Evolutionary conservation across 1,140 invertebrate genomes (phyloP), one percentile per base, ranked within the genome.

Genomic region (Drosophila ercepeae): DNA sequence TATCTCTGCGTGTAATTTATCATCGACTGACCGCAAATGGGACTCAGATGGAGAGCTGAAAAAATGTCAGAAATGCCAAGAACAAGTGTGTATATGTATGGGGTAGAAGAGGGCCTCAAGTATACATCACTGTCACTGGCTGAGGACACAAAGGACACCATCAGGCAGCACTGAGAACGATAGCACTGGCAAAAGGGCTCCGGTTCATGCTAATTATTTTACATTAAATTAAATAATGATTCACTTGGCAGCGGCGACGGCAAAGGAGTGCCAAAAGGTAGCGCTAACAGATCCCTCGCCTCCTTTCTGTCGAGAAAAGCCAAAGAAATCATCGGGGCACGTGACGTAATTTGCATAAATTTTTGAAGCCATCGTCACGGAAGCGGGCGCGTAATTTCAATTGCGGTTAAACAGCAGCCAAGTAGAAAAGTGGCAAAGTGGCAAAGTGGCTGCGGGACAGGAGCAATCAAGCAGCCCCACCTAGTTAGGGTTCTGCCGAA

Each of bases 161-260:
- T 9, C 25, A 27, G 25, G 1, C 25, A 7, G 5, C 21, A 23
- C n/a, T n/a, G 21, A 3, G 0, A 53, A 14, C 29, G 14, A 21
- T 7, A 34, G 18, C 18, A 3, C 23, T 19, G 19, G 19, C 18
- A n/a, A 46, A 45, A 54, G 42, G 19, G 39, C 36, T 23, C 18
- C 50, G 50, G 76, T 61, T 67, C 75, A 72, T 57, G 74, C 83
- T 90, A 90, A 90, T 90, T 90, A 90, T 90, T 90, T 90, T 90
- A 90, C 78, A 90, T 90, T 90, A 90, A 90, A 90, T 90, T 90
- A 90, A 90, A 90, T 90, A 90, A 90, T 90, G 89, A 90, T 89
- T 90, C 89, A 86, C 74, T 86, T 86, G 55, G 54, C 63, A 69
- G 65, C 50, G 45, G 53, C 39, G 41, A 53, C 54, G 59, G 49